phyloP scores from a whole-genome alignment of 2,888 invertebrate species.

The Tuberolachnus salignus region DNA sequence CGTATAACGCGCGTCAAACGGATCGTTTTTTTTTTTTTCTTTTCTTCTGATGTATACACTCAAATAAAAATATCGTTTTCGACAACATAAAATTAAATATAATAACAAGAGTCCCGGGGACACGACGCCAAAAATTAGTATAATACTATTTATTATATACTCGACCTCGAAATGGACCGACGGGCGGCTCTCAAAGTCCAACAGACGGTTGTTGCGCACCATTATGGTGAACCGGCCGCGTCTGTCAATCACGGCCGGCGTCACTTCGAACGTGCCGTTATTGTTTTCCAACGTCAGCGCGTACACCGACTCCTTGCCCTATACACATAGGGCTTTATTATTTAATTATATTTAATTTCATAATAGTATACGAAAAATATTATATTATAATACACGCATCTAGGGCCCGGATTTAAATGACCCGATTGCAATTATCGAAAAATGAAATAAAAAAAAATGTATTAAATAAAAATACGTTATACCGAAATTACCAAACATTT shows the following conservation, averaged over 20 bases:
- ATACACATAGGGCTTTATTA: no score
- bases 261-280: constrained; percentile 87
- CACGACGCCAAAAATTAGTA: background rate
- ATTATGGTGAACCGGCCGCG: constrained; percentile 79
- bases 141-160: background rate
- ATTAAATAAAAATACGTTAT: no score
- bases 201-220: constrained; percentile 78
- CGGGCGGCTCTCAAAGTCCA: constrained; percentile 84
- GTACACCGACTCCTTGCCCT: constrained; percentile 83
- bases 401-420: no score
- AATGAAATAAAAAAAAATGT: no score
- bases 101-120: background rate
- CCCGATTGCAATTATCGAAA: no score
- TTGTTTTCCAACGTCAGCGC: constrained; percentile 77
- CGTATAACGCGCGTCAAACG: background rate
- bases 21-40: no score
- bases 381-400: no score
- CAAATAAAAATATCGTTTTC: background rate
- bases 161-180: constrained; percentile 76
- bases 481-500: no score
- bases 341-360: no score
- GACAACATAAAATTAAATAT: background rate
- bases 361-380: no score
- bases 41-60: no score
- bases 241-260: constrained; percentile 81